Percentiles rank a stretch among this genome's conserved stretches.
Conservation (phyloP, 2,797 vertebrate species). For the Sebastes cheni region DNA sequence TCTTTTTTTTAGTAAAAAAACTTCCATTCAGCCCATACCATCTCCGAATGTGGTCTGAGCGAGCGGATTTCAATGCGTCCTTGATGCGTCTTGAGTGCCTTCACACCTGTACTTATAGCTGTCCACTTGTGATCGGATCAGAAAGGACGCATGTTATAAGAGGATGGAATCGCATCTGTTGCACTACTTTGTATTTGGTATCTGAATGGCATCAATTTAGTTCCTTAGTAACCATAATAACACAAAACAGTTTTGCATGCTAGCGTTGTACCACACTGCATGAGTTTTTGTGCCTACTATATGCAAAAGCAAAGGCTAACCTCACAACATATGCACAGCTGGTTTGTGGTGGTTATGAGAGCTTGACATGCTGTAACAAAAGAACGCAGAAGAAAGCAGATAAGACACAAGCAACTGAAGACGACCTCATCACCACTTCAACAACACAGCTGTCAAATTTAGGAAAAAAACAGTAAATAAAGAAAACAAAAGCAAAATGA, state of each 20-base stretch:
- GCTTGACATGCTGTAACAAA: background rate
- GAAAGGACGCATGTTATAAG: too few species aligned
- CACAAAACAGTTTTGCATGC: background rate
- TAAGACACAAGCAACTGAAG: background rate
- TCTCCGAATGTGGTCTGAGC: too few species aligned
- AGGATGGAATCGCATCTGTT: background rate
- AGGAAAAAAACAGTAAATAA: background rate
- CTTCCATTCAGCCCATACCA: too few species aligned
- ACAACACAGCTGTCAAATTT: background rate
- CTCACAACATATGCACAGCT: background rate
- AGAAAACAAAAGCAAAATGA: background rate
- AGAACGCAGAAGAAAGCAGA: background rate
- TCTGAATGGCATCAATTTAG: background rate
- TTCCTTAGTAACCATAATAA: background rate
- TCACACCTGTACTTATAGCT: too few species aligned
- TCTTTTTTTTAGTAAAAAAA: too few species aligned
- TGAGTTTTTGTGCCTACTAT: background rate
- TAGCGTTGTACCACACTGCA: background rate
- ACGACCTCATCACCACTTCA: background rate
- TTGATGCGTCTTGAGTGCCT: too few species aligned
- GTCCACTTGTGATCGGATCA: too few species aligned
- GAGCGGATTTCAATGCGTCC: too few species aligned
- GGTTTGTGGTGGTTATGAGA: background rate
- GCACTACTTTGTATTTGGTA: background rate
- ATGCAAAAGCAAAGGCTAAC: background rate